Percentiles rank a stretch among this genome's conserved stretches.
These are phyloP conservation scores for Pristionchus exspectatus DNA, from an alignment of 2,888 invertebrate genomes.

Conservation along the genomic window DNA sequence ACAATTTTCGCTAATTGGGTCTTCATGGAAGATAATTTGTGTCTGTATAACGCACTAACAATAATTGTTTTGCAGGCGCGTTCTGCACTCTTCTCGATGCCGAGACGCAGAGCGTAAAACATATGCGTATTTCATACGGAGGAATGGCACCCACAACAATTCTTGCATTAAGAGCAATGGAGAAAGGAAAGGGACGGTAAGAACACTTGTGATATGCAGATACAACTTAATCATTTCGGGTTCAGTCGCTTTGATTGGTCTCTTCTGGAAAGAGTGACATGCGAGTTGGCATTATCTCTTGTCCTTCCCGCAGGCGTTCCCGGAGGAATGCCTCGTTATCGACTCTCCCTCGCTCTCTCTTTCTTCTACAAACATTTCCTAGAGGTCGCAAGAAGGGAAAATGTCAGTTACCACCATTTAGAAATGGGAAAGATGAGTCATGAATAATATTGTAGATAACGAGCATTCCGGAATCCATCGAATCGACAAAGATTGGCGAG, in stretches of 20 bases:
- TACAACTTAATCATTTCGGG: neutral
- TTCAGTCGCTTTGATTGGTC: constrained; percentile 24
- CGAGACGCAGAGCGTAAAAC: constrained; percentile 75
- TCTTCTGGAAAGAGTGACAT: constrained; percentile 19
- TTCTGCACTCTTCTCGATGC: constrained; percentile 59
- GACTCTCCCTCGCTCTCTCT: constrained; percentile 86
- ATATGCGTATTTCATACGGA: constrained; percentile 88
- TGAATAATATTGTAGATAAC: constrained; percentile 31
- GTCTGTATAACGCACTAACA: too few species aligned
- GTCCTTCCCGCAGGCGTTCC: constrained; percentile 51
- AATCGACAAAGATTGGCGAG: constrained; percentile 65
- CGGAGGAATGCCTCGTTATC: constrained; percentile 88
- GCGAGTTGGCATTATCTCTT: neutral
- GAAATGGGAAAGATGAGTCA: neutral
- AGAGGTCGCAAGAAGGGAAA: constrained; percentile 64
- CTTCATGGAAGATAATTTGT: too few species aligned
- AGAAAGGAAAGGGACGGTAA: constrained; percentile 81
- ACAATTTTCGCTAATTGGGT: neutral
- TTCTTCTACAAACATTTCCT: constrained; percentile 83
- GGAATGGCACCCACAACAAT: constrained; percentile 93
- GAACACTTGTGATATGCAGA: constrained; percentile 77
- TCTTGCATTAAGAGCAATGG: constrained; percentile 85
- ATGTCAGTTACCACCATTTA: constrained; percentile 54
- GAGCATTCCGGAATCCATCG: constrained; percentile 51
- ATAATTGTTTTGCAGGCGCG: constrained; percentile 10